These are phyloP conservation scores for Rattus rattus DNA, from an alignment of 2,113 vertebrate genomes.

Conservation along the genomic window DNA sequence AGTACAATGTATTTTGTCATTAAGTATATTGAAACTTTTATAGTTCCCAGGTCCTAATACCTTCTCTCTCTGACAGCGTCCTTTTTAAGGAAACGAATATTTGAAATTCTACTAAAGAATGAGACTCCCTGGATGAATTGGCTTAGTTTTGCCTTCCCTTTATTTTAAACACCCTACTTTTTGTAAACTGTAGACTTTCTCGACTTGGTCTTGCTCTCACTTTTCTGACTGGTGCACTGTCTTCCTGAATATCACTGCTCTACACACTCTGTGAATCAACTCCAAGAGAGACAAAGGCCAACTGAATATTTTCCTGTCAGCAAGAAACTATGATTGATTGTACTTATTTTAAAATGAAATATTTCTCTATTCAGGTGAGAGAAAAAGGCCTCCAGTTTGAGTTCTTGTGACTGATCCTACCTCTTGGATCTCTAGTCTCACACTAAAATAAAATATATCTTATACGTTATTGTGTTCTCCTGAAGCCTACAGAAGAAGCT, in stretches of 20 bases:
- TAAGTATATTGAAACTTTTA: slow-evolving; percentile 2
- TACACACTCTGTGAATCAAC: not conserved
- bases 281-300: slow-evolving; percentile 33
- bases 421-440: not conserved
- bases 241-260: not conserved
- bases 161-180: not conserved
- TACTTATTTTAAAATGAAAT: slow-evolving; percentile 52
- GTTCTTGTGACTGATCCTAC: not conserved
- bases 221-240: not conserved
- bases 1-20: not conserved
- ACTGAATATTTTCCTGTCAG: not conserved
- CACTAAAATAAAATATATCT: not conserved
- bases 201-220: not conserved
- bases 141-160: slow-evolving; percentile 2
- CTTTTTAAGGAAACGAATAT: not conserved
- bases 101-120: slow-evolving; percentile 25
- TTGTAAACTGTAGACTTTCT: not conserved
- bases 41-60: not conserved
- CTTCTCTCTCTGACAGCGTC: not conserved
- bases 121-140: not conserved
- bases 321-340: slow-evolving; percentile 25
- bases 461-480: not conserved
- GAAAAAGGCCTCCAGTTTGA: not conserved
- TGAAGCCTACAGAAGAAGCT: not conserved
- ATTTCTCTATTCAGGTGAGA: slow-evolving; percentile 23